phyloP scores from a whole-genome alignment of 1,140 invertebrate species.

The Tetragnatha versicolor region DNA sequence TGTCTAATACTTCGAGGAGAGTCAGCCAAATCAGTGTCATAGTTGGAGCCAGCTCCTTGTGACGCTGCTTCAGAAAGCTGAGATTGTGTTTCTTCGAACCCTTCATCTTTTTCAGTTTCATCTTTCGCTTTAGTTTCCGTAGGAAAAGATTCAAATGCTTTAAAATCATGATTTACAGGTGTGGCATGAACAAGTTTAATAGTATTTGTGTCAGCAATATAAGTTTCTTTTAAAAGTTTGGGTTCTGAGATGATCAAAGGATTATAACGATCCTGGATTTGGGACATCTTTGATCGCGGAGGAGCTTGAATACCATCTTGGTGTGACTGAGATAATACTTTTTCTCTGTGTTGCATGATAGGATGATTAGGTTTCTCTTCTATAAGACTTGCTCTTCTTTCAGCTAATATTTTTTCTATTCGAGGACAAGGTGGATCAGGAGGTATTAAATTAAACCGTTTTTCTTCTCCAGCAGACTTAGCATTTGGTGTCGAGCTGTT shows the following conservation, averaged over 20 bases:
- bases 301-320: slow-evolving; percentile 27
- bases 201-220: slow-evolving; percentile 15
- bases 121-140: slow-evolving; percentile 28
- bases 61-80: slow-evolving; percentile 46
- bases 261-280: background rate
- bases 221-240: slow-evolving; percentile 35
- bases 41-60: slow-evolving; percentile 44
- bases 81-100: slow-evolving; percentile 84
- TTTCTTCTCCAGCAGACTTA: slow-evolving; percentile 17
- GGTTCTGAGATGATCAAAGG: slow-evolving; percentile 13
- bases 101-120: slow-evolving; percentile 78
- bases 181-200: slow-evolving; percentile 34
- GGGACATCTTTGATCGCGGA: background rate
- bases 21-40: slow-evolving; percentile 53
- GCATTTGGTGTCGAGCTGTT: background rate
- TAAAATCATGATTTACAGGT: slow-evolving; percentile 27
- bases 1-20: slow-evolving; percentile 47
- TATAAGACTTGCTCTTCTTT: slow-evolving; percentile 31
- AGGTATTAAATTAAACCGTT: background rate
- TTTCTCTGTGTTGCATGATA: slow-evolving; percentile 22
- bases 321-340: slow-evolving; percentile 3
- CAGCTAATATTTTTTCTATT: slow-evolving; percentile 28
- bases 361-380: slow-evolving; percentile 41
- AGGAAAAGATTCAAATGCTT: slow-evolving; percentile 30
- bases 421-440: slow-evolving; percentile 3